These are phyloP conservation scores for Incurvaria masculella DNA, from an alignment of 2,888 invertebrate genomes.

Conservation along the genomic window DNA sequence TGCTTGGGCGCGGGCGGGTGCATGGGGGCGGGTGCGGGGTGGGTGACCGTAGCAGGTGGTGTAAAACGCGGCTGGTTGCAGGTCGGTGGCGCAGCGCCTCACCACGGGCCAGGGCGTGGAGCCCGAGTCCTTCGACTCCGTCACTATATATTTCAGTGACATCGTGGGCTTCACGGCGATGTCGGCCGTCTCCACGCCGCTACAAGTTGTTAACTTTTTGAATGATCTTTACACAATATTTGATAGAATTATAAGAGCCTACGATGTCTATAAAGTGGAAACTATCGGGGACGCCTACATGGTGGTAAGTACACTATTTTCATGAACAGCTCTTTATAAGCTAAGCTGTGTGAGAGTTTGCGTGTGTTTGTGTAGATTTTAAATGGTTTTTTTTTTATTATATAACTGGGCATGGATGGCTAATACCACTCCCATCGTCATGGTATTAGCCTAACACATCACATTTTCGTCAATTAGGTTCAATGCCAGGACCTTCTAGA, in stretches of 20 bases:
- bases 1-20: conserved; percentile 41
- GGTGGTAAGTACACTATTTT: conserved; percentile 49
- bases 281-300: conserved; percentile 82
- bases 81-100: conserved; percentile 83
- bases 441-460: no score
- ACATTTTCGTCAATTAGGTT: no score
- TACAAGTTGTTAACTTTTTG: conserved; percentile 93
- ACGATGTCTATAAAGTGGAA: conserved; percentile 98
- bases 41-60: conserved; percentile 16
- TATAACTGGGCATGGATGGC: no score
- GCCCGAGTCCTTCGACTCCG: conserved; percentile 90
- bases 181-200: conserved; percentile 91
- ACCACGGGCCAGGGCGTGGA: conserved; percentile 87
- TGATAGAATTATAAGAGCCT: conserved; percentile 93
- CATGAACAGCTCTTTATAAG: not conserved
- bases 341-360: not conserved
- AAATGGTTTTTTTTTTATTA: no score
- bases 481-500: no score
- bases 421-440: no score
- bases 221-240: conserved; percentile 98
- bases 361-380: not conserved
- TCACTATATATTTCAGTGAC: conserved; percentile 96
- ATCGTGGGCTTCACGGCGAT: conserved; percentile 96
- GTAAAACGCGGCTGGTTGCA: conserved; percentile 40
- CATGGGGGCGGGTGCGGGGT: conserved; percentile 28